Evolutionary conservation across 1,140 invertebrate genomes (phyloP).

Genomic region (Chelonus insularis): DNA sequence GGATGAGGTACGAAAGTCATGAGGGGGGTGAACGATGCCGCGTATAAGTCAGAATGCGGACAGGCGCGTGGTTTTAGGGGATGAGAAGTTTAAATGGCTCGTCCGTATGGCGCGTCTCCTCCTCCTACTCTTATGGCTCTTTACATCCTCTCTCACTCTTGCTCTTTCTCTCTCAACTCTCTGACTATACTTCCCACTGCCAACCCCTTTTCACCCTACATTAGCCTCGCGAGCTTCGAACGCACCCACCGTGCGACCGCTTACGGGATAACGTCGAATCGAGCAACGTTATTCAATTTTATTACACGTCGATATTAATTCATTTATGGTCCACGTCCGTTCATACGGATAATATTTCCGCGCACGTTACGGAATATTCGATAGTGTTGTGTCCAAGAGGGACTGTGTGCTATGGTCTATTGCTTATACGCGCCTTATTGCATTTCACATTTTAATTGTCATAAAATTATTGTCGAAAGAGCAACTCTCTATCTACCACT

Average conservation of each 20-base stretch:
- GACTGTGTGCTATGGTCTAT: background rate
- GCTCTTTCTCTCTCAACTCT: slow-evolving; percentile 13
- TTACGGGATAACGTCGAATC: slow-evolving; percentile 23
- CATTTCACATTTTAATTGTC: too few relatives aligned
- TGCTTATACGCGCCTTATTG: background rate
- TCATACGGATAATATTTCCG: slow-evolving; percentile 28
- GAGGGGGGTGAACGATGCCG: slow-evolving; percentile 57
- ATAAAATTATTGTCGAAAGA: too few relatives aligned
- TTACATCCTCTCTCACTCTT: slow-evolving; percentile 17
- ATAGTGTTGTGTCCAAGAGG: slow-evolving; percentile 9
- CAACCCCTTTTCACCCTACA: slow-evolving; percentile 34
- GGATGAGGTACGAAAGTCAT: slow-evolving; percentile 22
- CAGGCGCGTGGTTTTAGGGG: slow-evolving; percentile 55
- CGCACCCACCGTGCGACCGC: slow-evolving; percentile 20
- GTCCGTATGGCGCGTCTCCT: slow-evolving; percentile 59
- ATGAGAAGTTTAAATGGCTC: slow-evolving; percentile 62
- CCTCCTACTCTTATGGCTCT: slow-evolving; percentile 32
- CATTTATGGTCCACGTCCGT: slow-evolving; percentile 25
- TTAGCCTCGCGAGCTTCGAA: slow-evolving; percentile 33
- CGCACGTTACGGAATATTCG: slow-evolving; percentile 8
- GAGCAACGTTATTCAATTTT: slow-evolving; percentile 31
- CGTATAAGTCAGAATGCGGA: slow-evolving; percentile 62
- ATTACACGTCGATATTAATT: slow-evolving; percentile 31
- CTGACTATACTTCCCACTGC: slow-evolving; percentile 1
- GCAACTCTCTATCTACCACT: too few relatives aligned